Conservation (phyloP, 1,140 invertebrate genomes). For the Harlomillsia oculata region DNA sequence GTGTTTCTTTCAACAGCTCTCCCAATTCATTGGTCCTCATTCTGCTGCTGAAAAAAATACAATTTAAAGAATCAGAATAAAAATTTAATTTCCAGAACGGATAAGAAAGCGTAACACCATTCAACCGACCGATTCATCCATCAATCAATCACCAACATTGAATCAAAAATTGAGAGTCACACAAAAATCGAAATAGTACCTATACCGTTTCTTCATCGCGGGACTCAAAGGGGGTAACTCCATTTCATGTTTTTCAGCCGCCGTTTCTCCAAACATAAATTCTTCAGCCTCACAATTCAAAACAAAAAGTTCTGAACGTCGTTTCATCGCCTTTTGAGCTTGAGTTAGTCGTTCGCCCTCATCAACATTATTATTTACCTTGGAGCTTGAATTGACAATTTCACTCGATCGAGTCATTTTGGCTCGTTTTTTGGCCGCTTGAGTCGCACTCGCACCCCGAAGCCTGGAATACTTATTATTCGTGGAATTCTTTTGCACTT, state of each 20-base stretch:
- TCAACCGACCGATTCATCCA: too few relatives aligned
- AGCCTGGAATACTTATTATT: background rate
- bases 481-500: background rate
- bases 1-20: slow-evolving; percentile 28
- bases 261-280: slow-evolving; percentile 34
- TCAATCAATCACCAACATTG: too few relatives aligned
- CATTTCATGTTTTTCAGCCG: slow-evolving; percentile 34
- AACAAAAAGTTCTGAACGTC: slow-evolving; percentile 33
- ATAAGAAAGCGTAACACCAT: too few relatives aligned
- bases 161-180: background rate
- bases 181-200: too few relatives aligned
- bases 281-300: slow-evolving; percentile 34
- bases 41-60: slow-evolving; percentile 12
- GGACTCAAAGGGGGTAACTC: slow-evolving; percentile 28
- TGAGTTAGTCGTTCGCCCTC: background rate
- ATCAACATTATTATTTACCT: background rate
- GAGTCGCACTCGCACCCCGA: background rate
- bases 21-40: slow-evolving; percentile 29
- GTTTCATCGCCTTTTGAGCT: slow-evolving; percentile 18
- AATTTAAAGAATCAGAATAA: background rate
- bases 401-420: background rate
- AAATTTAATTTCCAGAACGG: background rate
- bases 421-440: background rate
- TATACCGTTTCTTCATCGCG: slow-evolving; percentile 30
- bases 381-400: background rate